Evolutionary conservation across 2,888 invertebrate genomes (phyloP), one percentile per base, ranked within the genome.

Genomic region (Boloria euphrosyne): DNA sequence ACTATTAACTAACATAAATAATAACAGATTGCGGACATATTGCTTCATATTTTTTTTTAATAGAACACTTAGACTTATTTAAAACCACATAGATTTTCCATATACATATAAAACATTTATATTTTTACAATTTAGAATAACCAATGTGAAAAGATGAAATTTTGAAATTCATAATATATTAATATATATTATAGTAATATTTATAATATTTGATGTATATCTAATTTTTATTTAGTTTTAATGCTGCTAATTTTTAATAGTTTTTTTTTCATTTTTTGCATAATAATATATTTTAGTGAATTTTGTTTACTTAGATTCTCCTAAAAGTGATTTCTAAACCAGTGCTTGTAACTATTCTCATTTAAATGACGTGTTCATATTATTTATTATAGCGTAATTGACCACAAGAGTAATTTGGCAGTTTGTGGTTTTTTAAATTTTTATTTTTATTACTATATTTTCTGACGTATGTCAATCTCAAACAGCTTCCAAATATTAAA

Each of bases 321-420:
- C 59, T 65, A 53, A 53, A 55, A 49, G 70, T 70, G 70, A 68
- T 63, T 60, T 13, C 62, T 55, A 67, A 70, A 70, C 70, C 65
- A 70, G 70, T 70, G 70, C 67, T 52, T 55, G 46, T 64, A 67
- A 44, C 44, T 67, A 60, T 64, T 67, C 62, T 62, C 61, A 59
- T 61, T 67, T 61, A 68, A 49, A 52, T 18, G 22, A 58, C 22
- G 49, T 54, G 22, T 58, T 50, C 49, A 62, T 65, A 16, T 5
- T 49, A 46, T 62, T 51, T 47, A 46, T 38, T 31, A 18, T 47
- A 53, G 14, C 31, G 61, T 75, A 76, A 76, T 76, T 77, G 73
- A 76, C 75, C 72, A 73, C 75, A 68, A 69, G 68, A 73, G 66
- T 71, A 66, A 14, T 75, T 73, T 74, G 76, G 75, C 77, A 77